These are phyloP conservation scores for Lithophane leautieri DNA, from an alignment of 2,888 invertebrate genomes.

Conservation along the genomic window DNA sequence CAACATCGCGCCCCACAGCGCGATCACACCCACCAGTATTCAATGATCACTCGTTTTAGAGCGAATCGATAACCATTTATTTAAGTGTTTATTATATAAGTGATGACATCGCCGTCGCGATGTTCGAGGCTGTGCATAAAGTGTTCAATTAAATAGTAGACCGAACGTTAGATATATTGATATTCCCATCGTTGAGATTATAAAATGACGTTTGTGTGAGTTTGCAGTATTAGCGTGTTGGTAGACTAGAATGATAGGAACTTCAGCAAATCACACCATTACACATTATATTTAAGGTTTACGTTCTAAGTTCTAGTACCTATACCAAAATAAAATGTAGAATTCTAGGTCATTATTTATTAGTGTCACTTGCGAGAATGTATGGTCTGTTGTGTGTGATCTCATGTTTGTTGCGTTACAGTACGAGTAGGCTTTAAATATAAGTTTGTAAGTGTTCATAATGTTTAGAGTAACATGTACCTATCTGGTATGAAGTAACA, in stretches of 20 bases:
- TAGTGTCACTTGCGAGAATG: conserved; percentile 82
- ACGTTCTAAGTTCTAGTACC: conserved; percentile 85
- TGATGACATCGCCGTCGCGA: conserved; percentile 84
- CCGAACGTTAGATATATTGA: conserved; percentile 81
- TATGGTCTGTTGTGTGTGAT: conserved; percentile 86
- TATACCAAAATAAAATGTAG: conserved; percentile 87
- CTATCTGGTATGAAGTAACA: conserved; percentile 81
- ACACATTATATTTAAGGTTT: conserved; percentile 73
- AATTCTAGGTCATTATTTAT: conserved; percentile 88
- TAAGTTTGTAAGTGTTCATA: conserved; percentile 82
- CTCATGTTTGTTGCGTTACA: conserved; percentile 83
- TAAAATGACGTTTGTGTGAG: conserved; percentile 79
- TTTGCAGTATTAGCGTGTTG: conserved; percentile 84
- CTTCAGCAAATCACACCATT: conserved; percentile 77
- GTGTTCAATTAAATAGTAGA: conserved; percentile 88
- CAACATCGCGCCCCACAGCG: conserved; percentile 68
- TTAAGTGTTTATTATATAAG: conserved; percentile 85
- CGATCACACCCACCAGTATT: conserved; percentile 89
- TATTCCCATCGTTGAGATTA: conserved; percentile 89
- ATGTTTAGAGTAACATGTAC: conserved; percentile 77
- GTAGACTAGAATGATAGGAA: conserved; percentile 78
- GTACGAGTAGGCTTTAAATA: conserved; percentile 73
- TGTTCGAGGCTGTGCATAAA: conserved; percentile 89
- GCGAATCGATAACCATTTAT: conserved; percentile 87
- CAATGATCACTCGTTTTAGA: conserved; percentile 90